Evolutionary conservation across 2,888 invertebrate species (phyloP).

Genomic region (Sarcophaga carnaria): DNA sequence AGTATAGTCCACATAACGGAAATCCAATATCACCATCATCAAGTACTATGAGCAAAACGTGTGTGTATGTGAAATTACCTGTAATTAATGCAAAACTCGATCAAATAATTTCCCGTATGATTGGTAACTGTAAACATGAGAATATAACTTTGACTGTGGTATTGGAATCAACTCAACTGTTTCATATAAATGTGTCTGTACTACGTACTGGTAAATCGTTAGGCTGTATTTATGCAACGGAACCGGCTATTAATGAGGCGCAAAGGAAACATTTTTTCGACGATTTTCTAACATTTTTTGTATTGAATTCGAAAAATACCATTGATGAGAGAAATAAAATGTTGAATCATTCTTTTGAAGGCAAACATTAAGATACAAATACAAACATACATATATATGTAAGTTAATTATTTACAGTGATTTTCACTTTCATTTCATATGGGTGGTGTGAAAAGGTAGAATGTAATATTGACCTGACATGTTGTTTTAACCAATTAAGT

Average conservation of each 20-base stretch:
- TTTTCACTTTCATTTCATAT: too few relatives aligned
- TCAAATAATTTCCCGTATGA: conserved; percentile 3
- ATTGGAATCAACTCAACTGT: conserved; percentile 31
- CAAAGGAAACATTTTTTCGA: conserved; percentile 27
- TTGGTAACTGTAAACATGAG: conserved; percentile 5
- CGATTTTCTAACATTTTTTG: conserved; percentile 41
- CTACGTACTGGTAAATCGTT: conserved; percentile 43
- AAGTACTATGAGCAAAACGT: too few relatives aligned
- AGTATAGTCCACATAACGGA: too few relatives aligned
- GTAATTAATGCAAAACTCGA: background rate
- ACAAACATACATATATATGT: too few relatives aligned
- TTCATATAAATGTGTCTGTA: conserved; percentile 51
- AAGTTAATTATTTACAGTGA: too few relatives aligned
- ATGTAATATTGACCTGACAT: too few relatives aligned
- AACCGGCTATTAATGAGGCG: conserved; percentile 25
- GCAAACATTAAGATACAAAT: too few relatives aligned
- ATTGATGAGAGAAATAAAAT: conserved; percentile 20
- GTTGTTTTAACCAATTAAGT: too few relatives aligned
- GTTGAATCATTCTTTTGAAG: conserved; percentile 35
- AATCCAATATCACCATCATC: too few relatives aligned
- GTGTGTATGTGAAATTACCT: conserved; percentile 2
- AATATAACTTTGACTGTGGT: conserved; percentile 45
- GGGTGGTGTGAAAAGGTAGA: too few relatives aligned
- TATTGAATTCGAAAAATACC: conserved; percentile 29
- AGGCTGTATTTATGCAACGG: conserved; percentile 43